These are phyloP conservation scores for Phyllostomus discolor DNA, from an alignment of 2,113 vertebrate genomes.

Conservation along the genomic window DNA sequence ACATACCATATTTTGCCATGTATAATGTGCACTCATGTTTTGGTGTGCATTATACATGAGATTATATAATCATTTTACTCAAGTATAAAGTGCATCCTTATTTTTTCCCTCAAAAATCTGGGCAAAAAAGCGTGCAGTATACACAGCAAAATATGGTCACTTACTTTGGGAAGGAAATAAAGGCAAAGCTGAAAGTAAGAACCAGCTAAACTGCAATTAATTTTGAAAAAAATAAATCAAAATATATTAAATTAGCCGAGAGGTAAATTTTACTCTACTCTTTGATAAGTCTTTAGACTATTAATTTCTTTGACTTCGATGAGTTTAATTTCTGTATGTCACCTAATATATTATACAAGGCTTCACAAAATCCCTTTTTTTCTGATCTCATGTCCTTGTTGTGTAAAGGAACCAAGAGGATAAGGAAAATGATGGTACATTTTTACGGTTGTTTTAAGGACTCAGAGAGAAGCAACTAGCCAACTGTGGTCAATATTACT, in stretches of 20 bases:
- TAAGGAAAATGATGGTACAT: background rate
- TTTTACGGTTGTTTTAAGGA: background rate
- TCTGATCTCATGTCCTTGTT: background rate
- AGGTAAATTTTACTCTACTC: constrained; percentile 34
- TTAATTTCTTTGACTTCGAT: background rate
- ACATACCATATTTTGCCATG: background rate
- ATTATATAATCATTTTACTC: no score
- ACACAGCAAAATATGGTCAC: background rate
- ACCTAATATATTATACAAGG: background rate
- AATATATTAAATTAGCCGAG: constrained; percentile 33
- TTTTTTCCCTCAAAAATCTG: no score
- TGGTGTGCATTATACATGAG: no score
- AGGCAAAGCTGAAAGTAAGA: constrained; percentile 19
- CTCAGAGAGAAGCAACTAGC: background rate
- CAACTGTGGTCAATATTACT: background rate
- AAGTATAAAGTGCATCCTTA: no score
- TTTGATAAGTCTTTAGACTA: background rate
- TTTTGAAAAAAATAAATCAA: constrained; percentile 10
- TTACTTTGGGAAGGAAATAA: constrained; percentile 2
- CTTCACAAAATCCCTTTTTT: background rate
- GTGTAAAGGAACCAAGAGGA: background rate
- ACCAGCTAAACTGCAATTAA: background rate
- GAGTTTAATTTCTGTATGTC: background rate
- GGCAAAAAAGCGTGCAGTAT: no score
- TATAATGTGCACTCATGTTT: no score